These are phyloP conservation scores for Typhlomys cinereus DNA, from an alignment of 2,113 vertebrate species.

Conservation along the genomic window DNA sequence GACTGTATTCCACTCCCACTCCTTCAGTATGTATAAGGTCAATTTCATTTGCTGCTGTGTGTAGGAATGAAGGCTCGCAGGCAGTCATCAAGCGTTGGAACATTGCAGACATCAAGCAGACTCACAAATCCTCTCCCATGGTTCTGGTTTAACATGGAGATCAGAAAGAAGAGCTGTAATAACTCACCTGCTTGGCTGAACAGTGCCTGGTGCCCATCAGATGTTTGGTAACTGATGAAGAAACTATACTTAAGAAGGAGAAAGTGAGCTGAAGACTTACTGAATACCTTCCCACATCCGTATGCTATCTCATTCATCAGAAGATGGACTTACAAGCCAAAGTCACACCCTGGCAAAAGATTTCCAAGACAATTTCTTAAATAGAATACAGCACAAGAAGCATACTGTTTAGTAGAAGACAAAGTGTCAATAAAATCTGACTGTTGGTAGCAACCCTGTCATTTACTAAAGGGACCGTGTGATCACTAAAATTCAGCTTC, in stretches of 20 bases:
- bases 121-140: not conserved
- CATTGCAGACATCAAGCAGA: not conserved
- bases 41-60: not conserved
- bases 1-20: not conserved
- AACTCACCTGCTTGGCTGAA: not conserved
- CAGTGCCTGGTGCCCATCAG: not conserved
- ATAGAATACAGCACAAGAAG: not conserved
- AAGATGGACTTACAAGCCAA: not conserved
- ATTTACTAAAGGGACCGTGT: not conserved
- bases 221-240: constrained; percentile 14
- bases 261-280: not conserved
- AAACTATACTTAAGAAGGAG: not conserved
- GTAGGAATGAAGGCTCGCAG: not conserved
- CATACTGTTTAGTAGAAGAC: not conserved
- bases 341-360: not conserved
- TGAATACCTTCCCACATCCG: not conserved
- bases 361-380: not conserved
- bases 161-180: not conserved
- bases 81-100: not conserved
- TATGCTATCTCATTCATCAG: not conserved
- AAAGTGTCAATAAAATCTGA: not conserved
- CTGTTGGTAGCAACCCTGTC: not conserved
- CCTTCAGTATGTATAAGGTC: not conserved
- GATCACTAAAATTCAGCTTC: constrained; percentile 23
- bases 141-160: not conserved